Evolutionary conservation across 2,797 vertebrate genomes (phyloP).

Genomic region (Syngnathus acus): DNA sequence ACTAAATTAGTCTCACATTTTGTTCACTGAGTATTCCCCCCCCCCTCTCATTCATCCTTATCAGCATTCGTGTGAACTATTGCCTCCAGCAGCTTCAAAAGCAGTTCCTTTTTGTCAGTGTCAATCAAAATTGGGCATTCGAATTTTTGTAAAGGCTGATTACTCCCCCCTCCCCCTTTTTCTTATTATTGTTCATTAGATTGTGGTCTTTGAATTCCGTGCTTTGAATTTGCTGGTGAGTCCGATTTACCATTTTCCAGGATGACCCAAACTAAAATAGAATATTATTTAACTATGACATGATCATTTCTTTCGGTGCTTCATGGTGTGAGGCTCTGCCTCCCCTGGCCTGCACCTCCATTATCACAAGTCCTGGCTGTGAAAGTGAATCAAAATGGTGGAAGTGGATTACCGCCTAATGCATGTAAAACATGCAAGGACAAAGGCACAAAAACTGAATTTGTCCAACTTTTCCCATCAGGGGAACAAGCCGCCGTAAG

Average conservation of each 20-base stretch:
- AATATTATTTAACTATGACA: neutral
- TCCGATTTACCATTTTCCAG: too few species aligned
- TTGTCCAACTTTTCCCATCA: slow-evolving; percentile 43
- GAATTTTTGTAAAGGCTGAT: neutral
- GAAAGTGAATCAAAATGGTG: slow-evolving; percentile 16
- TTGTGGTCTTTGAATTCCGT: neutral
- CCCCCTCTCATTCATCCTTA: neutral
- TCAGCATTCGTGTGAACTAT: neutral
- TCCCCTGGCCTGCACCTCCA: too few species aligned
- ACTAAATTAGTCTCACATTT: neutral
- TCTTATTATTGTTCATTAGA: neutral
- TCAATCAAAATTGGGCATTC: neutral
- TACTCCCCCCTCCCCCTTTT: too few species aligned
- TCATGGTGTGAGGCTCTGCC: too few species aligned
- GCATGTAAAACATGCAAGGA: neutral
- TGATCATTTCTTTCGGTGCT: too few species aligned
- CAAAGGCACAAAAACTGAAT: slow-evolving; percentile 3
- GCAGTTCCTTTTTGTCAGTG: neutral
- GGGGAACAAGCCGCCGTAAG: slow-evolving; percentile 22
- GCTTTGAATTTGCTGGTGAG: neutral
- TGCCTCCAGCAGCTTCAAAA: neutral
- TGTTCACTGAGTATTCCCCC: neutral
- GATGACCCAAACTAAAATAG: neutral
- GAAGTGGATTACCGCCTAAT: slow-evolving; percentile 10
- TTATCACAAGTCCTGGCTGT: slow-evolving; percentile 7